Percentiles rank a stretch among this genome's conserved stretches.
Evolutionary conservation across 1,140 invertebrate species (phyloP).

Genomic region (Amyelois transitella): DNA sequence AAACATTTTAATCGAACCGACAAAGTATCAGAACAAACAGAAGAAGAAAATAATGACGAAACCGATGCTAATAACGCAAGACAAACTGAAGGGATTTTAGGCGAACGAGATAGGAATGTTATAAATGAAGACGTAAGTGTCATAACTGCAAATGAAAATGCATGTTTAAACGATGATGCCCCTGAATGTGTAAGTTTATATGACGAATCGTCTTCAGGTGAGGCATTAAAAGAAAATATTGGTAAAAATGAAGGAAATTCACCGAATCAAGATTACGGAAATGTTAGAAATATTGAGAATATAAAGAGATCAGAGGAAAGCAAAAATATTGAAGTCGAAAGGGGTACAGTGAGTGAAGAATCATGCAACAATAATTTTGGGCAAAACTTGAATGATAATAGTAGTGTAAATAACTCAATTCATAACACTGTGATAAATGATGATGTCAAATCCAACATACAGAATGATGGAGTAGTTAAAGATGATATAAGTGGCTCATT

Average conservation of each 20-base stretch:
- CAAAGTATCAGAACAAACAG: too few species aligned
- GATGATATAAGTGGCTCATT: neutral
- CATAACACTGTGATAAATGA: neutral
- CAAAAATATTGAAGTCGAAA: neutral
- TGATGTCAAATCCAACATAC: neutral
- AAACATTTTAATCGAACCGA: too few species aligned
- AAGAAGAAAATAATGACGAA: too few species aligned
- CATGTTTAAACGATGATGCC: neutral
- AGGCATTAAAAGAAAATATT: conserved; percentile 15
- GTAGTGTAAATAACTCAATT: neutral
- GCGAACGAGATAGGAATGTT: neutral
- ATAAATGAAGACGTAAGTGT: neutral
- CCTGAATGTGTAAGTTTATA: conserved; percentile 23
- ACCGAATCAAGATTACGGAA: neutral
- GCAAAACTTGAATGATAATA: neutral
- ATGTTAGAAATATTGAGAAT: neutral
- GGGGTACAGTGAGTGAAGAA: neutral
- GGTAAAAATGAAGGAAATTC: neutral
- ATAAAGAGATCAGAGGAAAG: neutral
- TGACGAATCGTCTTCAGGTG: conserved; percentile 29
- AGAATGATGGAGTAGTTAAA: neutral
- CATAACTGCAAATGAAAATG: neutral
- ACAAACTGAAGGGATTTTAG: neutral
- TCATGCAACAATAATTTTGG: neutral
- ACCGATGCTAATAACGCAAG: neutral